Base-by-base conservation (phyloP, 2,797 vertebrate genomes). In the Lacerta viridis region DNA sequence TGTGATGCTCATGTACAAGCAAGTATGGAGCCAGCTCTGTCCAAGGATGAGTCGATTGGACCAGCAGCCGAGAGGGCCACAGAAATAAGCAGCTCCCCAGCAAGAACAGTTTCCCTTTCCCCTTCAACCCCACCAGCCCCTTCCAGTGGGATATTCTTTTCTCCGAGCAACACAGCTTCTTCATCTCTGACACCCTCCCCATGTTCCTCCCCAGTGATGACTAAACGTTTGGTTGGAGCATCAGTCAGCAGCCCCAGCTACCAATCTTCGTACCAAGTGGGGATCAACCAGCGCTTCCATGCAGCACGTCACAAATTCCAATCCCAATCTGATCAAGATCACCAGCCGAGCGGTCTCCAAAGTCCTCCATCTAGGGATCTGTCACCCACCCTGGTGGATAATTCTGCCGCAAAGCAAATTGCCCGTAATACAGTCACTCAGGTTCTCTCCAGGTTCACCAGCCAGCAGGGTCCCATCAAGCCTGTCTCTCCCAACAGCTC, bases 381-480 rank as follows among this genome's bases (percentile, higher is more conserved):
- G 88, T 99, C 99, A 2, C 99, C 99, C 2, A 99, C 98, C 66
- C 96, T 99, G 55, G 95, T 97, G 2, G 99, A 99, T 90, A 98
- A 98, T 97, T 97, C 97, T 0, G 96, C 97, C 0, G 99, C 98
- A 86, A 99, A 99, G 96, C 99, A 99, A 97, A 95, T 99, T 91
- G 99, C 99, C 15, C 98, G 99, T 82, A 99, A 99, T 96, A 99
- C 99, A 0, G 99, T 99, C 95, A 99, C 99, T 41, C 99, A 99
- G 97, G 99, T 99, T 94, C 97, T 99, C 89, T 99, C 99, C 74
- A 97, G 99, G 69, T 99, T 99, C 89, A 99, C 99, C 90, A 98
- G 97, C 97, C 99, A 99, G 88, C 98, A 99, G 93, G 97, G 98
- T 2, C 97, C 98, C 0, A 96, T 97, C 80, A 99, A 99, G 94